Conservation (phyloP, 2,797 vertebrate genomes). For the Ctenopoma kingsleyae region DNA sequence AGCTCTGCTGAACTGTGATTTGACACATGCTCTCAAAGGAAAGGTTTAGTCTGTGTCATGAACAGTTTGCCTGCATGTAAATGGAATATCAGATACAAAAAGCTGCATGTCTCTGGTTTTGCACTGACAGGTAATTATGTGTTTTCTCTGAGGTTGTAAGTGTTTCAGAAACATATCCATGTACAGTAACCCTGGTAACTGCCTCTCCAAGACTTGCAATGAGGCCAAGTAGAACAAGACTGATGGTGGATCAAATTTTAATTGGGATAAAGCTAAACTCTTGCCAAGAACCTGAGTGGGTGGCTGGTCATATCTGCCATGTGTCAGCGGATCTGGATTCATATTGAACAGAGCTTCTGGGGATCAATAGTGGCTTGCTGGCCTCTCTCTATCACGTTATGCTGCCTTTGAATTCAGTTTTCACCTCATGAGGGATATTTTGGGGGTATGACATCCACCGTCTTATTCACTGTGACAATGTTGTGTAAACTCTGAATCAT, state of each 20-base stretch:
- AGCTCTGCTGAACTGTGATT: conserved; percentile 34
- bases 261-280: conserved; percentile 30
- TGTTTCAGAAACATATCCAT: conserved; percentile 10
- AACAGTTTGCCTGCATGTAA: conserved; percentile 20
- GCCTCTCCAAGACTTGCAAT: conserved; percentile 21
- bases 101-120: conserved; percentile 8
- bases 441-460: conserved; percentile 36
- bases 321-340: conserved; percentile 42
- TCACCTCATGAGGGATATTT: conserved; percentile 47
- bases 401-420: conserved; percentile 32
- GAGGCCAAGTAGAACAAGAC: conserved; percentile 13
- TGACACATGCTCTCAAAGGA: conserved; percentile 58
- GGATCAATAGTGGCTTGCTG: conserved; percentile 43
- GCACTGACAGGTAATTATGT: conserved; percentile 18
- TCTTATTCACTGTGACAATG: conserved; percentile 39
- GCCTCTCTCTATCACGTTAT: conserved; percentile 13
- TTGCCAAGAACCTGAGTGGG: conserved; percentile 34
- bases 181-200: conserved; percentile 55
- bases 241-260: conserved; percentile 43
- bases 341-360: conserved; percentile 30
- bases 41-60: conserved; percentile 19
- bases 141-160: conserved; percentile 33
- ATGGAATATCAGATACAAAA: conserved; percentile 30
- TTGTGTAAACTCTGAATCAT: conserved; percentile 58
- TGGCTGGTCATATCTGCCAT: conserved; percentile 29